phyloP scores from a whole-genome alignment of 2,113 vertebrate species.

The Sylvia atricapilla region DNA sequence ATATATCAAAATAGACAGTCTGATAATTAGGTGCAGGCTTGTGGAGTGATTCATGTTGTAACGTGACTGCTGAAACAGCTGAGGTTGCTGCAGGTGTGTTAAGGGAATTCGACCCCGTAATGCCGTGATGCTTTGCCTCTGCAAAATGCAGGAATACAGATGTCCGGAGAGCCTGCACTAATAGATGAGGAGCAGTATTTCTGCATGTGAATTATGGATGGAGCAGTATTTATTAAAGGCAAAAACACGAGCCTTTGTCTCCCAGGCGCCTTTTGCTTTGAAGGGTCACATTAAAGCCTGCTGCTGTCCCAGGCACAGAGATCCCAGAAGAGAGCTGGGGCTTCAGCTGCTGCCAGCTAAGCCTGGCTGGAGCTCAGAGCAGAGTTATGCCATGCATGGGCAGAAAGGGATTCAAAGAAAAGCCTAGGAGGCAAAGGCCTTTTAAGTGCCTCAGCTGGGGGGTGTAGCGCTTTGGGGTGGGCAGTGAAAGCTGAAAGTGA shows the following conservation, averaged over 20 bases:
- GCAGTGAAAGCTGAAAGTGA: not conserved
- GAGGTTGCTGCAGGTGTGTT: slow-evolving; percentile 52
- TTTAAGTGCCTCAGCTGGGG: not conserved
- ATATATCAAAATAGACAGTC: slow-evolving; percentile 43
- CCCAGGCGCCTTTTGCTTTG: not conserved
- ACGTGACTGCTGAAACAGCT: slow-evolving; percentile 7
- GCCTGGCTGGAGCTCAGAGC: not conserved
- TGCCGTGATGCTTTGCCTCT: not conserved
- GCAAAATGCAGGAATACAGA: not conserved
- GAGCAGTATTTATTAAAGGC: not conserved
- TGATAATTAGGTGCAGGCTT: slow-evolving; percentile 51
- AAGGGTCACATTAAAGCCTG: not conserved
- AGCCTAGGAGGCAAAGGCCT: not conserved
- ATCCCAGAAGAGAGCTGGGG: not conserved
- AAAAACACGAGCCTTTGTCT: not conserved
- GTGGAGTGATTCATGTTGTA: slow-evolving; percentile 47
- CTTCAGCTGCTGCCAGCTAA: not conserved
- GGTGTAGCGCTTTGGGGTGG: accelerated
- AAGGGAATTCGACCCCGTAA: not conserved
- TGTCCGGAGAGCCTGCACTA: not conserved
- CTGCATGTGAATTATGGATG: not conserved
- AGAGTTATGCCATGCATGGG: accelerated
- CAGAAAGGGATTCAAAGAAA: accelerated
- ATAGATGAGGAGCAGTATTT: slow-evolving; percentile 4
- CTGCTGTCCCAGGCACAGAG: not conserved